phyloP scores from a whole-genome alignment of 1,140 invertebrate species.

The Aplysia californica region DNA sequence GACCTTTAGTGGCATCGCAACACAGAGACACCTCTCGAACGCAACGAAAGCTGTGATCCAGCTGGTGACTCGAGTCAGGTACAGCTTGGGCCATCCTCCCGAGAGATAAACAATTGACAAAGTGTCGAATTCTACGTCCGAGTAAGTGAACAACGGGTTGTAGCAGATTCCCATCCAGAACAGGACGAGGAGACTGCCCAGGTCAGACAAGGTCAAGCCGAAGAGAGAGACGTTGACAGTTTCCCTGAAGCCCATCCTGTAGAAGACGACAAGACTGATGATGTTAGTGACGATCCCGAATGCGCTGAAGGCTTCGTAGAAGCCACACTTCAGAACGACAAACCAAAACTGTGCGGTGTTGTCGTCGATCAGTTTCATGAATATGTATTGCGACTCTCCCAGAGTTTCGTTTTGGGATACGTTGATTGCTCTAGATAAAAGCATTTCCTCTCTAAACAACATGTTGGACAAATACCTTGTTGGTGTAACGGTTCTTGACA shows the following conservation, averaged over 20 bases:
- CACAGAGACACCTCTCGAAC: slow-evolving; percentile 13
- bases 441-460: too few species aligned
- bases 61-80: background rate
- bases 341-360: too few species aligned
- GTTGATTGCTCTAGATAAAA: too few species aligned
- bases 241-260: slow-evolving; percentile 9
- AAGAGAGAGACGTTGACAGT: slow-evolving; percentile 5
- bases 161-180: background rate
- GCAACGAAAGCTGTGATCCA: slow-evolving; percentile 17
- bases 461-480: too few species aligned
- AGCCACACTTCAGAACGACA: too few species aligned
- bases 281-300: background rate
- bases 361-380: too few species aligned
- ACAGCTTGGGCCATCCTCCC: background rate
- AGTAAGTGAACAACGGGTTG: background rate
- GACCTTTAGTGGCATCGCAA: slow-evolving; percentile 1
- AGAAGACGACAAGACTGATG: slow-evolving; percentile 9
- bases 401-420: too few species aligned
- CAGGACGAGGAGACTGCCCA: background rate
- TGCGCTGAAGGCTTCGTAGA: background rate
- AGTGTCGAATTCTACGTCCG: background rate
- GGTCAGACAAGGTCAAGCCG: slow-evolving; percentile 4
- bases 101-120: background rate
- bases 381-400: too few species aligned
- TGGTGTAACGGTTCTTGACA: too few species aligned